Conservation (phyloP, 2,888 invertebrate genomes). For the Cataglyphis albicans region DNA sequence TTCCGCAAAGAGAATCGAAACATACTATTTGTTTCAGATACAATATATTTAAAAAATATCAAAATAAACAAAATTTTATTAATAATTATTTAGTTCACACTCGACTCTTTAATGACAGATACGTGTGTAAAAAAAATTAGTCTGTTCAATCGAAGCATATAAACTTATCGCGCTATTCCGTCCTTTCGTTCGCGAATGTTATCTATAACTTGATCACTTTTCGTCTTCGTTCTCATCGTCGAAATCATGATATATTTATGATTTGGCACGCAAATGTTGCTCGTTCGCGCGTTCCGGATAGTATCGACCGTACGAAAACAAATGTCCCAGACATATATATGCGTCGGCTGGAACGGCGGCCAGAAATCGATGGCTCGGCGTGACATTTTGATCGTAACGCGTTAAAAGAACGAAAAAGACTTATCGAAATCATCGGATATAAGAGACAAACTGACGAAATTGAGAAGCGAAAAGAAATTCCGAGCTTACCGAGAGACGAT, state of each 20-base stretch:
- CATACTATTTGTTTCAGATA: not conserved
- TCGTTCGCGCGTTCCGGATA: conserved; percentile 17
- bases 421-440: conserved; percentile 51
- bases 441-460: conserved; percentile 56
- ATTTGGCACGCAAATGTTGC: conserved; percentile 36
- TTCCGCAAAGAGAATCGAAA: not conserved
- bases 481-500: conserved; percentile 45
- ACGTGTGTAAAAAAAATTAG: not conserved
- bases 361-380: conserved; percentile 15
- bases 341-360: not conserved
- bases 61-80: not conserved
- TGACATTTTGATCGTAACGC: conserved; percentile 52
- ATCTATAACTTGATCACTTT: conserved; percentile 17
- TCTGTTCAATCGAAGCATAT: not conserved
- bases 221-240: conserved; percentile 15
- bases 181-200: not conserved
- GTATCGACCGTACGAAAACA: conserved; percentile 46
- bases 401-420: conserved; percentile 46
- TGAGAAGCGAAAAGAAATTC: conserved; percentile 56
- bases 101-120: not conserved
- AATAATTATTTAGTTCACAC: not conserved
- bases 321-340: conserved; percentile 34
- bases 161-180: not conserved
- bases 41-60: not conserved
- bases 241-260: conserved; percentile 47